Evolutionary conservation across 2,113 vertebrate genomes (phyloP).

Genomic region (Apistogramma diplotaenia): DNA sequence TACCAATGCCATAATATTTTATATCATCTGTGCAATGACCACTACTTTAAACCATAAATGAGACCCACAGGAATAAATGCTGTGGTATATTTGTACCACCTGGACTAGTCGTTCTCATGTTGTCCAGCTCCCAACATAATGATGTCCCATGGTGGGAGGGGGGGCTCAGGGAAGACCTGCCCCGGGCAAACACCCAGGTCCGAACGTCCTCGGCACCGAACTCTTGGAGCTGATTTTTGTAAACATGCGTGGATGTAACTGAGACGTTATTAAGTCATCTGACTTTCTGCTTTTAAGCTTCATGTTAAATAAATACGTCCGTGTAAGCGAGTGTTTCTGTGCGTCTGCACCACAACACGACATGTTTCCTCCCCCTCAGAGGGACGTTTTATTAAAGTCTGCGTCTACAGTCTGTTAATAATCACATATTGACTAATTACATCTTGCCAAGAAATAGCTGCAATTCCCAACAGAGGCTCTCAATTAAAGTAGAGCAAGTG

Average conservation of each 20-base stretch:
- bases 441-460: slow-evolving; percentile 4
- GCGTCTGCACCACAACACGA: not conserved
- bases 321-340: not conserved
- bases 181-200: not conserved
- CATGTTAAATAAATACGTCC: not conserved
- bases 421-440: not conserved
- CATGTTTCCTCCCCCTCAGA: not conserved
- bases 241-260: not conserved
- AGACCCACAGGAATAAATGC: not conserved
- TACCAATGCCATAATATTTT: not conserved
- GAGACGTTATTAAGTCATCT: not conserved
- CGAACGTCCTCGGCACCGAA: too few relatives aligned
- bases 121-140: not conserved
- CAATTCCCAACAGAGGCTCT: slow-evolving; percentile 6
- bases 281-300: not conserved
- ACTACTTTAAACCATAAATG: not conserved
- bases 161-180: not conserved
- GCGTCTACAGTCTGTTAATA: not conserved
- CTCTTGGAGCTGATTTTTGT: not conserved
- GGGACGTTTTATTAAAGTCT: not conserved
- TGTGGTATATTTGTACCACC: too few relatives aligned
- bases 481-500: slow-evolving; percentile 34
- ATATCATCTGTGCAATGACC: not conserved
- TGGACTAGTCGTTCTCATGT: not conserved
- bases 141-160: not conserved